Base-by-base conservation (phyloP, 2,797 vertebrate genomes). In the Girardinus metallicus region DNA sequence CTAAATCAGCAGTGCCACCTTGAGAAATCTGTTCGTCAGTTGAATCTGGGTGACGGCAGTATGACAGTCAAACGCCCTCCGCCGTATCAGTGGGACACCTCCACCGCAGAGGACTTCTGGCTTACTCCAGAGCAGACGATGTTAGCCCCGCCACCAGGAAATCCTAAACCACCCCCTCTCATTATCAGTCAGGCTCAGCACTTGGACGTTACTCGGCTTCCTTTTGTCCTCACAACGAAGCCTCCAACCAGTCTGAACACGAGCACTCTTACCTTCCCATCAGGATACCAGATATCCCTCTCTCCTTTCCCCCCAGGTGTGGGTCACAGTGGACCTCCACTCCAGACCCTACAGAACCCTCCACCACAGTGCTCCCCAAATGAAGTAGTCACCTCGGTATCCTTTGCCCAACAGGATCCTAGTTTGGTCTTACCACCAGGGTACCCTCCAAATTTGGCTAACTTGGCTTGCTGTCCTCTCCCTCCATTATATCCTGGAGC, bases 401-500 rank as follows among this genome's bases (percentile, higher is more conserved):
- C 96, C 77, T 98, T 97, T 89, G 91, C 95, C 89, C 98, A 98
- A 79, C 97, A 97, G 89, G 98, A 99, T 34, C 89, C 97, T 41
- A 85, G 96, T 2, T 91, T 98, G 80, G 95, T 97, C 55, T 93
- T 99, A 79, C 97, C 98, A 51, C 96, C 98, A 29, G 96, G 97
- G 68, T 99, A 99, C 92, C 95, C 98, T 1, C 91, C 97, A 72
- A 97, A 94, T 91, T 94, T 99, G 11, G 93, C 97, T 72, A 97
- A 94, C 92, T 92, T 99, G 57, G 95, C 98, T 73, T 99, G 98
- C 81, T 99, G 98, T 88, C 95, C 98, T 44, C 94, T 99, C 82
- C 98, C 99, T 79, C 98, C 99, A n/a, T 98, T 98, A 96, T 99
- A 99, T 73, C 98, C 99, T 0, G 98, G 98, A 86, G 90, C 94